Conservation (phyloP, 2,797 vertebrate species). For the Ceyx erithaca region DNA sequence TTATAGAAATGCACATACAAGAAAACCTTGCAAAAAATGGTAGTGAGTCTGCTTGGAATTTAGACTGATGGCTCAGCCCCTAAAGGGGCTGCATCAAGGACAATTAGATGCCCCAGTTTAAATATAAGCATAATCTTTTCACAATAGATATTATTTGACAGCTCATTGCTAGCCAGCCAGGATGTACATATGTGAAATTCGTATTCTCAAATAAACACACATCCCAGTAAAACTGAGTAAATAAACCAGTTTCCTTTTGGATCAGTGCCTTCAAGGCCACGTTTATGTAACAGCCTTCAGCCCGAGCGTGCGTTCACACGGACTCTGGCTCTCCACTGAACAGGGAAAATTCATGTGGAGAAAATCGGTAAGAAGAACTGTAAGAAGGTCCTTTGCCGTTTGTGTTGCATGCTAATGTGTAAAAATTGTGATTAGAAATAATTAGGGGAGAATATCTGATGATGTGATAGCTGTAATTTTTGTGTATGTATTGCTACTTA, state of each 20-base stretch:
- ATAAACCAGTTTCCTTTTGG: background rate
- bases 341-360: background rate
- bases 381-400: background rate
- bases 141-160: background rate
- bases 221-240: background rate
- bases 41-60: background rate
- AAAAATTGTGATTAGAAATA: background rate
- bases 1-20: background rate
- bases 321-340: background rate
- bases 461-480: constrained; percentile 40
- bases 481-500: constrained; percentile 15
- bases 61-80: background rate
- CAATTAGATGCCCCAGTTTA: background rate
- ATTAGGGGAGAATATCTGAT: background rate
- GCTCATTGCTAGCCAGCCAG: background rate
- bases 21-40: background rate
- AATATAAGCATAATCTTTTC: background rate
- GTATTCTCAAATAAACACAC: background rate
- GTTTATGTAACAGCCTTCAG: background rate
- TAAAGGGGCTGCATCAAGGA: background rate
- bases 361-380: background rate
- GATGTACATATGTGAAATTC: background rate
- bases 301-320: fast-evolving
- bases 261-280: background rate
- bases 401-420: background rate